Conservation (phyloP, 2,113 vertebrate genomes). For the Nycticebus coucang region DNA sequence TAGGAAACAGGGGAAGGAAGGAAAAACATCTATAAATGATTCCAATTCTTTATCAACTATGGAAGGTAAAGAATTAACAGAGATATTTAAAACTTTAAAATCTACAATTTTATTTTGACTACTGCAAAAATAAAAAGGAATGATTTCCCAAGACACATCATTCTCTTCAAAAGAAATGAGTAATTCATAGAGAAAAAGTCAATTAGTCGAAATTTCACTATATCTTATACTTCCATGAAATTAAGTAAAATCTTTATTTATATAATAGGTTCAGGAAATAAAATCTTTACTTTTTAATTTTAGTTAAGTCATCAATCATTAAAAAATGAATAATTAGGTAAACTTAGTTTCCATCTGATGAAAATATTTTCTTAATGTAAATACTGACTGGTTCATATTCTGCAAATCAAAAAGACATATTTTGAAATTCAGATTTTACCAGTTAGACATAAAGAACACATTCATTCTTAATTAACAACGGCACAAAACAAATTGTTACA, state of each 20-base stretch:
- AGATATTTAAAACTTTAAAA: neutral
- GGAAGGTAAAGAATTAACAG: neutral
- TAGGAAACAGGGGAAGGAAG: neutral
- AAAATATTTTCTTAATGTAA: neutral
- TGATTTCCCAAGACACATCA: neutral
- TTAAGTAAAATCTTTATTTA: neutral
- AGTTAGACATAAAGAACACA: neutral
- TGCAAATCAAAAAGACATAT: neutral
- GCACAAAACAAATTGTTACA: neutral
- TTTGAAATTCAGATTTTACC: neutral
- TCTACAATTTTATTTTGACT: neutral
- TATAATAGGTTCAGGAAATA: neutral
- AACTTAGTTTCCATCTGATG: neutral
- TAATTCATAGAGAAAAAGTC: neutral
- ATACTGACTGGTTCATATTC: neutral
- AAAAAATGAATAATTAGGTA: neutral
- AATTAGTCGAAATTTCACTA: neutral
- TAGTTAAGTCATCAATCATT: neutral
- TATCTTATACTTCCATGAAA: neutral
- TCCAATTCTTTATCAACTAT: neutral
- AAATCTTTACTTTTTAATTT: neutral
- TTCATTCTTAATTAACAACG: neutral
- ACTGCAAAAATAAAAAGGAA: neutral
- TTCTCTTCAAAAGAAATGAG: neutral
- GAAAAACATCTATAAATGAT: neutral